Conservation (phyloP, 2,888 invertebrate species). For the Deroplatys truncata region DNA sequence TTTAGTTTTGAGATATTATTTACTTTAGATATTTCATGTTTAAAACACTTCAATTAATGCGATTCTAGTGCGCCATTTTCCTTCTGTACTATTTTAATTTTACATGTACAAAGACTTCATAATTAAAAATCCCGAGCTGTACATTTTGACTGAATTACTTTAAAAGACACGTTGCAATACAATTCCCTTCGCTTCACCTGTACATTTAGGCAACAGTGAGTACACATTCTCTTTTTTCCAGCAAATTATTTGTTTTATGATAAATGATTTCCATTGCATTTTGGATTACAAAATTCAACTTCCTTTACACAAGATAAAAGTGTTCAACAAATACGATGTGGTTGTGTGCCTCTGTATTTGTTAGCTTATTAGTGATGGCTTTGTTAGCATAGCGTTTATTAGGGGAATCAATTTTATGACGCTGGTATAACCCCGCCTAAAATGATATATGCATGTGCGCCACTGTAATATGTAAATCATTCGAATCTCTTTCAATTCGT, state of each 20-base stretch:
- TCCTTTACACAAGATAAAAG: not conserved
- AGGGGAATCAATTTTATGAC: constrained; percentile 1
- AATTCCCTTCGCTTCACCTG: too few species aligned
- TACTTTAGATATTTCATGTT: too few species aligned
- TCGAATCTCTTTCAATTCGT: not conserved
- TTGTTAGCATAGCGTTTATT: not conserved
- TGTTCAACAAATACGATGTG: constrained; percentile 9
- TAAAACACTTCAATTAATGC: too few species aligned
- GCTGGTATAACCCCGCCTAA: not conserved
- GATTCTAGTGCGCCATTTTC: too few species aligned
- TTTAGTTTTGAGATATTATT: too few species aligned
- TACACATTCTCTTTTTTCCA: not conserved
- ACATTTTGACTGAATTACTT: too few species aligned
- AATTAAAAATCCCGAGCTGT: too few species aligned
- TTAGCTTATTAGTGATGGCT: not conserved
- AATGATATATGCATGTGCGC: not conserved
- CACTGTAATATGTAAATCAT: not conserved
- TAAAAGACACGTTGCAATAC: too few species aligned
- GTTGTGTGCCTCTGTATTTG: not conserved
- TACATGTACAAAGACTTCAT: too few species aligned
- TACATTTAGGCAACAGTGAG: not conserved
- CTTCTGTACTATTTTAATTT: too few species aligned
- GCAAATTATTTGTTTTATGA: not conserved
- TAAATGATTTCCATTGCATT: constrained; percentile 11
- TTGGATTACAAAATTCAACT: constrained; percentile 8